These are phyloP conservation scores for Sinocyclocheilus anophthalmus DNA, from an alignment of 2,113 vertebrate species.

Conservation along the genomic window DNA sequence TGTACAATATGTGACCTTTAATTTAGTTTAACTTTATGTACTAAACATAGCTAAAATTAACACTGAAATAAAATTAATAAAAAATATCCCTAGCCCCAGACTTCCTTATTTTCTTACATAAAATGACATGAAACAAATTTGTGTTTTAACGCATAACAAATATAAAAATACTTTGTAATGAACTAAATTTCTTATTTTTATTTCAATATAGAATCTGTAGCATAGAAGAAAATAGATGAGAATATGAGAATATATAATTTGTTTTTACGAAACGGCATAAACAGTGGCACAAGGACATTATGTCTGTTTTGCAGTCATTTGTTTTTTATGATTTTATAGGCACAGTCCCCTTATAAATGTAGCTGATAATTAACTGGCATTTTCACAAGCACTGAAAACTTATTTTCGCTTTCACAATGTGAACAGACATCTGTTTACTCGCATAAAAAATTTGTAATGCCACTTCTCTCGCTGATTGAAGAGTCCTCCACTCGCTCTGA, in stretches of 20 bases:
- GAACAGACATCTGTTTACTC: constrained; percentile 51
- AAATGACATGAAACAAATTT: too few species aligned
- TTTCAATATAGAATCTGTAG: neutral
- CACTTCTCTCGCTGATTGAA: constrained; percentile 19
- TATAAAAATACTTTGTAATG: neutral
- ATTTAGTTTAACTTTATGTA: too few species aligned
- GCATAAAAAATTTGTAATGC: constrained; percentile 37
- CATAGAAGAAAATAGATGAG: too few species aligned
- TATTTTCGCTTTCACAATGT: constrained; percentile 40
- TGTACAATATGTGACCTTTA: too few species aligned
- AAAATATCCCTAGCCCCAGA: too few species aligned
- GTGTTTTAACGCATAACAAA: neutral
- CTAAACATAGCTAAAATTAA: too few species aligned
- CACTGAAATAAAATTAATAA: too few species aligned
- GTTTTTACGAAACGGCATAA: neutral
- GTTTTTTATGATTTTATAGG: constrained; percentile 57
- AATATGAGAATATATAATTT: neutral
- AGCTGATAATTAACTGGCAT: constrained; percentile 50
- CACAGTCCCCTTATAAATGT: constrained; percentile 46
- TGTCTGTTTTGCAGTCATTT: constrained; percentile 34
- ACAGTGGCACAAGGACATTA: constrained; percentile 8
- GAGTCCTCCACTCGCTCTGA: constrained; percentile 1
- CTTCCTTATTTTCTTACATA: too few species aligned
- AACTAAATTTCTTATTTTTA: neutral
- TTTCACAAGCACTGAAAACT: constrained; percentile 48